phyloP scores from a whole-genome alignment of 2,113 vertebrate species.

The Hemiscyllium ocellatum region DNA sequence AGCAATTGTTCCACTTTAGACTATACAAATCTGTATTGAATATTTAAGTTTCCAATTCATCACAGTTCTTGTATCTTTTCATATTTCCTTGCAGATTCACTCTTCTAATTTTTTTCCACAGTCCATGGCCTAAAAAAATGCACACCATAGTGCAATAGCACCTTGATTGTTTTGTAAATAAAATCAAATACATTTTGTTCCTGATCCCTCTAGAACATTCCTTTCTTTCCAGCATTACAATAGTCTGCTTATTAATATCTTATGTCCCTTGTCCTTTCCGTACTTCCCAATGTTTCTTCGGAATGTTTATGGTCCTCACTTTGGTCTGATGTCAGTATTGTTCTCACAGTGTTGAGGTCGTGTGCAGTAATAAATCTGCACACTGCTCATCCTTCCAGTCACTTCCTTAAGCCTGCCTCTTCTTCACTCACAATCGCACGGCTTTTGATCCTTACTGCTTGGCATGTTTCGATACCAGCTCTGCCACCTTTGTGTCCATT shows the following conservation, averaged over 20 bases:
- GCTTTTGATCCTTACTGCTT: neutral
- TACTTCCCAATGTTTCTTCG: neutral
- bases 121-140: neutral
- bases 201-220: neutral
- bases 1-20: no score
- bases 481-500: no score
- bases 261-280: neutral
- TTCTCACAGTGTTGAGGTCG: neutral
- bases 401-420: neutral
- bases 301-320: neutral
- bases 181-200: neutral
- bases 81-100: neutral
- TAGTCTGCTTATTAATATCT: neutral
- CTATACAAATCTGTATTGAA: no score
- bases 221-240: neutral
- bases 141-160: neutral
- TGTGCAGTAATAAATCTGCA: neutral
- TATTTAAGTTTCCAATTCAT: no score
- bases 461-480: no score
- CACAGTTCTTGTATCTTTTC: neutral
- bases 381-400: neutral
- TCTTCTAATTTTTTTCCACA: no score
- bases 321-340: neutral
- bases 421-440: neutral
- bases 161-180: neutral